Evolutionary conservation across 2,797 vertebrate species (phyloP).

Genomic region (Bufotes viridis): DNA sequence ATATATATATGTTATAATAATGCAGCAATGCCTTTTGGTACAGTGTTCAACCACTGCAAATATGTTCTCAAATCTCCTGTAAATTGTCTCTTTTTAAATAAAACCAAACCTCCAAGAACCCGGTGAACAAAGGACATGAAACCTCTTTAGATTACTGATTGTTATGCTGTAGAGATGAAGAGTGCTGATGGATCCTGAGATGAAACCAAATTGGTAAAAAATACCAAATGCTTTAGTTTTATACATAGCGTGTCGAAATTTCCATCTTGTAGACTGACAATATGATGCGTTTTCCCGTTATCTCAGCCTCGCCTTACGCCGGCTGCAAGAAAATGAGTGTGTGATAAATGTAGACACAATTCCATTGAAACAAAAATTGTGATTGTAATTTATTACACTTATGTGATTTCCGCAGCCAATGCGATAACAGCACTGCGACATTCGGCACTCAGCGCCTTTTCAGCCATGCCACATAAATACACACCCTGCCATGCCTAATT

Average conservation of each 20-base stretch:
- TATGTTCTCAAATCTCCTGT: neutral
- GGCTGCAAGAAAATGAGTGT: constrained; percentile 14
- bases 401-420: constrained; percentile 44
- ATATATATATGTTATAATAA: neutral
- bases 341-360: constrained; percentile 23
- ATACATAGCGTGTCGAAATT: neutral
- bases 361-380: constrained; percentile 35
- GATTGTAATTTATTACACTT: constrained; percentile 40
- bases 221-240: constrained; percentile 9
- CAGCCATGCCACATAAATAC: constrained; percentile 44
- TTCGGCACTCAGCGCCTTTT: constrained; percentile 39
- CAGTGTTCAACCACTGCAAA: neutral
- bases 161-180: neutral
- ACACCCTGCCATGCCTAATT: constrained; percentile 60
- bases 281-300: constrained; percentile 26
- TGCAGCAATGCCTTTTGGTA: neutral
- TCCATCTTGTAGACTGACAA: constrained; percentile 6
- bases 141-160: neutral
- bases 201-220: constrained; percentile 9
- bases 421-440: constrained; percentile 24
- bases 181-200: neutral
- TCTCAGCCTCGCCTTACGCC: neutral
- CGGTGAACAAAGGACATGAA: neutral
- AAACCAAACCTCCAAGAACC: neutral
- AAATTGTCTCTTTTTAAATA: neutral